Evolutionary conservation across 1,140 invertebrate genomes (phyloP), one percentile per base, ranked within the genome.

Genomic region (Babylonia areolata): DNA sequence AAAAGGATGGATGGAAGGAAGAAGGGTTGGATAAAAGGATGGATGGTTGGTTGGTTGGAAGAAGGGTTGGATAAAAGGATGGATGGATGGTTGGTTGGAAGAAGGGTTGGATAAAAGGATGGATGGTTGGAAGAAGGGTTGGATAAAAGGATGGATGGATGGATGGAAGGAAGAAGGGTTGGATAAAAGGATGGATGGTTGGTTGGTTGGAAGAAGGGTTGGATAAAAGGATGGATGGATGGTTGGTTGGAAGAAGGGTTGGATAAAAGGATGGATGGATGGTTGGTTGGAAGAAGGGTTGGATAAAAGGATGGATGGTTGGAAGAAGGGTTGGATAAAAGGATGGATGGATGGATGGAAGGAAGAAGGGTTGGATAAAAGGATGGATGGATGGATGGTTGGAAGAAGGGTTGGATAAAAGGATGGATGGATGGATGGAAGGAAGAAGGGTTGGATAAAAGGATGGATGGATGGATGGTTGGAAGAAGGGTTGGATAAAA

Each of bases 171-270:
- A 69, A 78, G 46, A 0, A 33, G 11, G 99, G 99, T 94, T 81
- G 96, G 99, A 0, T 99, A 97, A 87, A 97, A 97, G 93, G 93
- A 97, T 35, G 95, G 97, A n/a, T 96, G 96, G 84, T 97, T 98
- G n/a, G n/a, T n/a, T n/a, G n/a, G n/a, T n/a, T n/a, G n/a, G n/a
- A n/a, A n/a, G n/a, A n/a, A n/a, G 88, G 96, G 97, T 51, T 51
- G 46, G 17, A n/a, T n/a, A n/a, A n/a, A n/a, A n/a, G n/a, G n/a
- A n/a, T n/a, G n/a, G n/a, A n/a, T n/a, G n/a, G n/a, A n/a, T n/a
- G n/a, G n/a, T n/a, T n/a, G n/a, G n/a, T n/a, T n/a, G n/a, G n/a
- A n/a, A n/a, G n/a, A n/a, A n/a, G n/a, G n/a, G n/a, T n/a, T n/a
- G n/a, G n/a, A n/a, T n/a, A n/a, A n/a, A 28, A 15, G 54, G 12